Evolutionary conservation across 2,797 vertebrate species (phyloP).

Genomic region (Euthynnus affinis): DNA sequence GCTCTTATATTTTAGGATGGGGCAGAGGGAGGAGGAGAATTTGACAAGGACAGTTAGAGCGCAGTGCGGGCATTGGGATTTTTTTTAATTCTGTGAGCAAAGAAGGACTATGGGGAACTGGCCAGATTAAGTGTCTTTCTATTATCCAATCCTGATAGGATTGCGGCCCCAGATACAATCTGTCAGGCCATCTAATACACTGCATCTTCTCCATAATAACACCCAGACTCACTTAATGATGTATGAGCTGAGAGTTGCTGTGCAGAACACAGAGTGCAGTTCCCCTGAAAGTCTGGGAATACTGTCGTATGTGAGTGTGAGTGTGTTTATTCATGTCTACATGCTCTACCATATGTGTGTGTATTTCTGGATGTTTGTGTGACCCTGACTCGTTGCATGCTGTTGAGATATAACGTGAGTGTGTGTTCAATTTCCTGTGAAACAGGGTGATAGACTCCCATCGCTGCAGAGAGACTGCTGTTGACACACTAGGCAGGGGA

Average conservation of each 20-base stretch:
- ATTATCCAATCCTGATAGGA: conserved; percentile 78
- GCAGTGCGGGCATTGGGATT: conserved; percentile 33
- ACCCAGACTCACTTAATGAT: conserved; percentile 76
- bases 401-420: conserved; percentile 25
- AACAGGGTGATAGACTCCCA: conserved; percentile 47
- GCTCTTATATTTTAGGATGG: conserved; percentile 70
- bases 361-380: conserved; percentile 33
- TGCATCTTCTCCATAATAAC: conserved; percentile 77
- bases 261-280: conserved; percentile 41
- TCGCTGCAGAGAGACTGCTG: conserved; percentile 44
- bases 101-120: conserved; percentile 63
- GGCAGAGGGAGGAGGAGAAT: conserved; percentile 46
- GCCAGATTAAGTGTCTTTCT: conserved; percentile 82
- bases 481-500: conserved; percentile 46
- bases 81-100: conserved; percentile 64
- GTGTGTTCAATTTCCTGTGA: conserved; percentile 65
- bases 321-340: conserved; percentile 13
- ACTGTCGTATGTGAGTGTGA: conserved; percentile 8
- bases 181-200: conserved; percentile 78
- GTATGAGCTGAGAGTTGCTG: conserved; percentile 65
- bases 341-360: background rate
- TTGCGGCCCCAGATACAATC: conserved; percentile 77
- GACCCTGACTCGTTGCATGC: conserved; percentile 49
- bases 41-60: conserved; percentile 72
- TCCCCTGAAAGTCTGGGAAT: conserved; percentile 50